These are phyloP conservation scores for Sceloporus tristichus DNA, from an alignment of 2,113 vertebrate species.

Conservation along the genomic window DNA sequence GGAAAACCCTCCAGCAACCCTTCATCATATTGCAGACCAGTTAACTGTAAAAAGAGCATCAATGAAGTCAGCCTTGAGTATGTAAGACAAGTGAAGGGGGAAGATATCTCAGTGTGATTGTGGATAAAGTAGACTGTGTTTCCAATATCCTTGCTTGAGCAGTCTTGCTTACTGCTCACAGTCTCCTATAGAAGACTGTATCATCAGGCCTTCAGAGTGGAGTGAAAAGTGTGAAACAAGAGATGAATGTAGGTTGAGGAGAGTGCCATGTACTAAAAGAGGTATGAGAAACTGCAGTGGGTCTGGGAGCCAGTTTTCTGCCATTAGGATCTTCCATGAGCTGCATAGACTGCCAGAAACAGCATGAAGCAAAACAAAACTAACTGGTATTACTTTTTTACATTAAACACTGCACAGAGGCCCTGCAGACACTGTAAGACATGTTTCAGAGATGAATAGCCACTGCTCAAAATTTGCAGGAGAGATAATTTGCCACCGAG, in stretches of 20 bases:
- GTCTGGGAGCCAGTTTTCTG: not conserved
- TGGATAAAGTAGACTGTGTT: slow-evolving; percentile 11
- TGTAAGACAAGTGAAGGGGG: slow-evolving; percentile 20
- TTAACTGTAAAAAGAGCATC: slow-evolving; percentile 40
- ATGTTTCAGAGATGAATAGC: not conserved
- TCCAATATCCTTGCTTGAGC: slow-evolving; percentile 36
- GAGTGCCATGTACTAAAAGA: not conserved
- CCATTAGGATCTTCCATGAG: no score
- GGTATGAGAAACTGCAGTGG: not conserved
- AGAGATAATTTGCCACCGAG: no score
- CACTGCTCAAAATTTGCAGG: no score
- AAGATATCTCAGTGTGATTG: slow-evolving; percentile 19
- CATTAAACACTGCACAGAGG: no score
- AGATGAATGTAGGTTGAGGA: no score
- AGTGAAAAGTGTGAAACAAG: not conserved
- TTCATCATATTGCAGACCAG: slow-evolving; percentile 18
- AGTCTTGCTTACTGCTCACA: slow-evolving; percentile 11
- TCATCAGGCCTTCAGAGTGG: not conserved
- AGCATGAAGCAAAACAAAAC: no score
- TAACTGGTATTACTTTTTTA: no score
- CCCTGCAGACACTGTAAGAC: no score
- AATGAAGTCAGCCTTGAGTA: slow-evolving; percentile 30
- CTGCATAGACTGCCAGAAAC: no score
- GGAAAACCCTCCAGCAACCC: slow-evolving; percentile 1
- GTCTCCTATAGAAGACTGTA: not conserved